phyloP scores from a whole-genome alignment of 2,797 vertebrate genomes.

The Aselliscus stoliczkanus region DNA sequence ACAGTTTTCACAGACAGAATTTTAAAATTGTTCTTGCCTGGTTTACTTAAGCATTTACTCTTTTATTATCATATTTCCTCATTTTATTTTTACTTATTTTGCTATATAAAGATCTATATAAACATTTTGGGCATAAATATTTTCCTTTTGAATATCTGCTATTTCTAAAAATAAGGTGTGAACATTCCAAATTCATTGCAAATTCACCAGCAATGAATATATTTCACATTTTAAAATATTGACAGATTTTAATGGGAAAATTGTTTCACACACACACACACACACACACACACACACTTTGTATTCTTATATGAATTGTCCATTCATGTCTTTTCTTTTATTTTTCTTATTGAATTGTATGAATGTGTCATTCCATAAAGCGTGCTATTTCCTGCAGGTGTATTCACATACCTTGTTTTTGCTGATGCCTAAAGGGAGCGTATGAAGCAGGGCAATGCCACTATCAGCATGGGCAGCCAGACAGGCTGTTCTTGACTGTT shows the following conservation, averaged over 20 bases:
- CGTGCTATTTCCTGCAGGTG: background rate
- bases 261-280: background rate
- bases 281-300: background rate
- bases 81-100: slow-evolving; percentile 24
- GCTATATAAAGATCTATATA: background rate
- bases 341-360: background rate
- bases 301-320: background rate
- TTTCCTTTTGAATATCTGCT: slow-evolving; percentile 4
- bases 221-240: background rate
- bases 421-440: background rate
- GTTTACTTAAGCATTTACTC: background rate
- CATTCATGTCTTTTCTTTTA: background rate
- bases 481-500: background rate
- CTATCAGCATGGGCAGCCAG: background rate
- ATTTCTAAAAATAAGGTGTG: background rate
- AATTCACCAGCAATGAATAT: background rate
- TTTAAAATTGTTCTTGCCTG: background rate
- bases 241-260: slow-evolving; percentile 11
- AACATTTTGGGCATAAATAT: background rate
- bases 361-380: background rate
- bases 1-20: background rate
- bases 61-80: background rate
- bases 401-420: background rate
- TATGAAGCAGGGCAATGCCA: background rate
- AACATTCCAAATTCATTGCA: background rate